Base-by-base conservation (phyloP, 2,113 vertebrate genomes). In the Pterophyllum scalare region DNA sequence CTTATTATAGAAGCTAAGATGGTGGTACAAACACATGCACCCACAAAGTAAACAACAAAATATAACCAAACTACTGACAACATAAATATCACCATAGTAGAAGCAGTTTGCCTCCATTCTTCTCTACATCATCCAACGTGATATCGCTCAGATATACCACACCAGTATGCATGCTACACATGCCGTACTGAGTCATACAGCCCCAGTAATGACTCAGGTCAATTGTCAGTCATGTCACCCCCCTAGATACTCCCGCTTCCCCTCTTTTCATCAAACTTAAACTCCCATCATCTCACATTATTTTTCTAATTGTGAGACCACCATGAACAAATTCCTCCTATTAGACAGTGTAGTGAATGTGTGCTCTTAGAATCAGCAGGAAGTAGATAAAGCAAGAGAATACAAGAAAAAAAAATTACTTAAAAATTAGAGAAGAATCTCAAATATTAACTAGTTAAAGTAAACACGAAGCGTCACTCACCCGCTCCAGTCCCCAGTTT, bases 141-240 rank as follows among this genome's bases (percentile, higher is more conserved):
- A 57, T 52, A n/a, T 20, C 61, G 40, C 59, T 77, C 46, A 22
- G 0, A 56, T 57, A 31, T 60, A 60, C 14, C 77, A 70, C 58
- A 54, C 9, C n/a, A 81, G 54, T 52, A 38, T 75, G 40, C 64
- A 77, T 28, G 83, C 82, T 52, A 56, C 74, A 61, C 62, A 67
- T 83, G 80, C 85, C 75, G 82, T 90, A 85, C 84, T 92, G 93
- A 95, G 81, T 92, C 92, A 92, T n/a, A 83, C 80, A 80, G 80
- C 38, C 78, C n/a, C 64, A 64, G 57, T n/a, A 90, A 93, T 95
- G 94, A 95, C 91, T 94, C 92, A 94, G 87, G 46, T 78, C 6
- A 56, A 91, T 83, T 76, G 12, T 81, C 54, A 62, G 88, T 92
- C 89, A 81, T 76, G 79, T 87, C 89, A 86, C 80, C 84, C 85